Conservation (phyloP, 2,113 vertebrate species). For the Mungos mungo region DNA sequence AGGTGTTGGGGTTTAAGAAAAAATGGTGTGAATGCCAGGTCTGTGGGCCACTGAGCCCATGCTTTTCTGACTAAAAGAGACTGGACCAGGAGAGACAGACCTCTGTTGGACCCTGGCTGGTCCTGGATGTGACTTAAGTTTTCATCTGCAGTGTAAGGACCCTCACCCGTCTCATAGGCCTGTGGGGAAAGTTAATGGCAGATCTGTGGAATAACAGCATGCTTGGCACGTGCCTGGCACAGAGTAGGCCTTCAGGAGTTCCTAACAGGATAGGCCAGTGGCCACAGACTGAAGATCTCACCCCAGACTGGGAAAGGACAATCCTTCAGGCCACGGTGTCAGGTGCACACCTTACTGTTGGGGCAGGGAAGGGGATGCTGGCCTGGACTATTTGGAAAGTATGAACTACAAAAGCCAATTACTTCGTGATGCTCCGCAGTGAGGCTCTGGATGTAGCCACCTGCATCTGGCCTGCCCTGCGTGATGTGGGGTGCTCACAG, state of each 20-base stretch:
- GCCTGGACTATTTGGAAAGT: not conserved
- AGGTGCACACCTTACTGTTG: not conserved
- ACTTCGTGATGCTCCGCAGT: not conserved
- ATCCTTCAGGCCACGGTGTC: not conserved
- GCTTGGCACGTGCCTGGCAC: not conserved
- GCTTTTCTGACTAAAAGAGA: not conserved
- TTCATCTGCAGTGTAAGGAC: not conserved
- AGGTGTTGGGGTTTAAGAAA: not conserved
- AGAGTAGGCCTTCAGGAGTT: not conserved
- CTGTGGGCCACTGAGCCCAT: not conserved
- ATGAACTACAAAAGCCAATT: not conserved
- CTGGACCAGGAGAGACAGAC: not conserved
- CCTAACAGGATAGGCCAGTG: not conserved
- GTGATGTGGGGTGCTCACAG: not conserved
- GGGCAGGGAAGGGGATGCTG: not conserved
- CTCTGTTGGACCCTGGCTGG: not conserved
- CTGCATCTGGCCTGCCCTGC: accelerated
- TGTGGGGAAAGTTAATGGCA: not conserved
- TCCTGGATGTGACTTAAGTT: not conserved
- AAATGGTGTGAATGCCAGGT: not conserved
- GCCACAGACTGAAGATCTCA: not conserved
- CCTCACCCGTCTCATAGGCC: not conserved
- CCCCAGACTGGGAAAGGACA: not conserved
- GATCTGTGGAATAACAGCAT: not conserved
- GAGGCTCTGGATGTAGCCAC: not conserved